Conservation (phyloP, 2,888 invertebrate genomes). For the Malthinus flaveolus region DNA sequence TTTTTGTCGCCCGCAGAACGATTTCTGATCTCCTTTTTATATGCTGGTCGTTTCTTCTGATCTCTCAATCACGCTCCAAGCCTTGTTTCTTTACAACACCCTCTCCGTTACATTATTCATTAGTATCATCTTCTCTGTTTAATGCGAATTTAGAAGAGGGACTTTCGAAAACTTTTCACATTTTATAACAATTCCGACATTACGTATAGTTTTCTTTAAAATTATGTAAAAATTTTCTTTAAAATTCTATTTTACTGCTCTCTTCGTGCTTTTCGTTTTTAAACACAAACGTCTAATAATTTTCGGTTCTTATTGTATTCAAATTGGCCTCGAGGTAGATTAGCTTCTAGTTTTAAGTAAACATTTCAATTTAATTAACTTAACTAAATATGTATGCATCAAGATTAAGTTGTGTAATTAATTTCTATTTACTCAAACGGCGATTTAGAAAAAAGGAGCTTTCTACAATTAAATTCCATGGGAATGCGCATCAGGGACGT, state of each 20-base stretch:
- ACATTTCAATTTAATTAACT: too few species aligned
- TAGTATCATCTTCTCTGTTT: conserved; percentile 40
- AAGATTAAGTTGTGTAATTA: too few species aligned
- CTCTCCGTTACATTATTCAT: conserved; percentile 56
- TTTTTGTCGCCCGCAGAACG: conserved; percentile 55
- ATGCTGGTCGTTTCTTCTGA: conserved; percentile 54
- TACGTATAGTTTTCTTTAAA: too few species aligned
- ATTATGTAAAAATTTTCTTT: too few species aligned
- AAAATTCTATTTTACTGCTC: too few species aligned
- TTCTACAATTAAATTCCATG: too few species aligned
- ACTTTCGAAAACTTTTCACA: conserved; percentile 16
- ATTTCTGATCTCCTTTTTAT: conserved; percentile 58
- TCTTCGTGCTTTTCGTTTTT: too few species aligned
- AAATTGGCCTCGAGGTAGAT: not conserved
- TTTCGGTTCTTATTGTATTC: not conserved
- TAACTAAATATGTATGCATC: too few species aligned
- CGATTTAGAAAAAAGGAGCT: too few species aligned
- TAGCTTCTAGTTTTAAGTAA: not conserved
- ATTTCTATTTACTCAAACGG: too few species aligned
- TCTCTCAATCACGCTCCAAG: conserved; percentile 55
- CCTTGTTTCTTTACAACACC: conserved; percentile 55
- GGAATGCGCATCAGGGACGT: too few species aligned
- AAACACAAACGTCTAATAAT: too few species aligned
- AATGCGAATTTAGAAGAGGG: conserved; percentile 28
- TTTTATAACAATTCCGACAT: not conserved